Percentiles rank a stretch among this genome's conserved stretches.
Evolutionary conservation across 1,140 invertebrate genomes (phyloP).

Genomic region (Drosophila lacteicornis): DNA sequence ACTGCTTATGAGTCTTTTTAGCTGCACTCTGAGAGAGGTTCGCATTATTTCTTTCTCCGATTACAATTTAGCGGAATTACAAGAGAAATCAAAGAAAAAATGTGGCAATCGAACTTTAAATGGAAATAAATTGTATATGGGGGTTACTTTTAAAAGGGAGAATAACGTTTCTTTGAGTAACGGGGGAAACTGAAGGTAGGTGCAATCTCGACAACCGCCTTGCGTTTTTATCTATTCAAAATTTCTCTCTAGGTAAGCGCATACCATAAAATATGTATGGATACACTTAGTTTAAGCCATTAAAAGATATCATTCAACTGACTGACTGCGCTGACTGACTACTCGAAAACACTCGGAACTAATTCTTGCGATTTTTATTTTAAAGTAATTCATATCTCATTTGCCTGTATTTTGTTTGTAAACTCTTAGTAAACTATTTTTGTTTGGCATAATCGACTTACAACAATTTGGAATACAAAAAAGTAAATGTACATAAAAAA

Average conservation of each 20-base stretch:
- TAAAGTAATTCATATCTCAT: constrained; percentile 48
- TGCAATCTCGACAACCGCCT: constrained; percentile 10
- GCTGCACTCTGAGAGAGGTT: too few species aligned
- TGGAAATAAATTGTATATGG: too few species aligned
- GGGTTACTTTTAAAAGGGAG: too few species aligned
- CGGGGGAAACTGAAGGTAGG: constrained; percentile 7
- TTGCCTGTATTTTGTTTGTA: constrained; percentile 46
- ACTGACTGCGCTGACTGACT: constrained; percentile 7
- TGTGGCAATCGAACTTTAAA: too few species aligned
- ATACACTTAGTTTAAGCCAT: constrained; percentile 23
- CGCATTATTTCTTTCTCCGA: too few species aligned
- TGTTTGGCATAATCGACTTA: constrained; percentile 49
- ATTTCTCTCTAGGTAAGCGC: constrained; percentile 17
- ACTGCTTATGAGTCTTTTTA: too few species aligned
- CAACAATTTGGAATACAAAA: constrained; percentile 54
- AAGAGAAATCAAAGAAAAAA: too few species aligned
- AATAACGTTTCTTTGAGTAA: constrained; percentile 7
- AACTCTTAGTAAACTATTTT: constrained; percentile 48
- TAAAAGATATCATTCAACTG: constrained; percentile 16
- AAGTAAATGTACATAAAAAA: constrained; percentile 56
- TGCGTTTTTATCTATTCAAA: background rate
- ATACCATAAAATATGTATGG: constrained; percentile 35
- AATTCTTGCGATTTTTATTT: constrained; percentile 38
- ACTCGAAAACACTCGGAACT: constrained; percentile 46
- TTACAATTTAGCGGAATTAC: too few species aligned